Evolutionary conservation across 2,797 vertebrate genomes (phyloP), one percentile per base, ranked within the genome.

Genomic region (Tokudaia tokunoshimensis): DNA sequence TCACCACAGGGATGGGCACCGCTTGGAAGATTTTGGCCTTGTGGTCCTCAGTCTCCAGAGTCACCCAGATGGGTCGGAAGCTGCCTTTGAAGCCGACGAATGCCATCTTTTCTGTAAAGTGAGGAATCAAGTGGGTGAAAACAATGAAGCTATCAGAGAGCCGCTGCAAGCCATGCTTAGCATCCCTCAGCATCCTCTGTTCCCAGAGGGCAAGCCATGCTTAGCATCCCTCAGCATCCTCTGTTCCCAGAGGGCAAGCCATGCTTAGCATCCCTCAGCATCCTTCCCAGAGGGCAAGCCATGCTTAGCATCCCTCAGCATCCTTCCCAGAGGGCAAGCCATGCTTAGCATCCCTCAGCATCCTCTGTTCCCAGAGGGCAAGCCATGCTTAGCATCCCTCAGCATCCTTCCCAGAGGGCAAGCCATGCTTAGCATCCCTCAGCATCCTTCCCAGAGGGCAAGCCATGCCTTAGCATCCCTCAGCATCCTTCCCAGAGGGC

Each of bases 81-180:
- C 98, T 97, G 94, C 99, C 99, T 96, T 99, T 99, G 98, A 99
- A 99, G 90, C 99, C 99, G 0, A 99, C 99, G 81, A 99, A 99
- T 0, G 98, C 99, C 98, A 99, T 95, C 97, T 99, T 99, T 84
- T 99, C 99, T 99, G 98, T 55, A 98, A 98, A 95, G 86, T 0
- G 0, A 22, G 31, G 34, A 89, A 59, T 1, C 22, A 6, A 0
- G 0, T 94, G 31, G 0, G 78, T 3, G 31, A 79, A 37, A 79
- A n/a, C 3, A 34, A 26, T 3, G 6, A 10, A 2, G 12, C 65
- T 20, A 3, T 0, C 0, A 67, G 44, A 31, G 80, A 0, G 0
- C 0, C 24, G 24, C 55, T 22, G 0, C 0, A 0, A 2, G n/a
- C 44, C 31, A 5, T 0, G 4, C 0, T 81, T 26, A 19, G 44